These are phyloP conservation scores for Cephus cinctus DNA, from an alignment of 1,140 invertebrate species.

Conservation along the genomic window DNA sequence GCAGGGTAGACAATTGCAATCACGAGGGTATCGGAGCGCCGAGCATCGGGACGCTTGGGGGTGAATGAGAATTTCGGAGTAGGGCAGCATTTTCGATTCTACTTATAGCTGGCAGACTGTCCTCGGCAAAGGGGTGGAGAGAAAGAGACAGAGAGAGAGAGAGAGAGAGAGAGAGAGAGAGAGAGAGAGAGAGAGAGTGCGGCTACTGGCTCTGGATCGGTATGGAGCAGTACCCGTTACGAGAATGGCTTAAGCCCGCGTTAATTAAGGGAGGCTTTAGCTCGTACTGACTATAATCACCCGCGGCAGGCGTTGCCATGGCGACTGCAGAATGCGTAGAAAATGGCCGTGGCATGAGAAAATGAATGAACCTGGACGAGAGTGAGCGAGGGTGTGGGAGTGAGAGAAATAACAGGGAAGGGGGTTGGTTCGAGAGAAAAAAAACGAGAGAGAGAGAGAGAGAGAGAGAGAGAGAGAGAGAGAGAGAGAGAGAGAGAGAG, in stretches of 20 bases:
- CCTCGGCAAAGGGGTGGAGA: too few relatives aligned
- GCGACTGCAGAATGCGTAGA: constrained; percentile 30
- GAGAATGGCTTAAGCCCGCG: constrained; percentile 41
- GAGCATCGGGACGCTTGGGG: too few relatives aligned
- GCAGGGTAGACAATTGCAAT: too few relatives aligned
- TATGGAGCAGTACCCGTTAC: constrained; percentile 12
- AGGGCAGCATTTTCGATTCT: too few relatives aligned
- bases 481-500: too few relatives aligned
- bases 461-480: too few relatives aligned
- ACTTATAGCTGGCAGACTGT: too few relatives aligned
- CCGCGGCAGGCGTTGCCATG: constrained; percentile 28
- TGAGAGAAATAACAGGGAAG: background rate
- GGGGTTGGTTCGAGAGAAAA: background rate
- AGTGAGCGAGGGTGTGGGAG: background rate
- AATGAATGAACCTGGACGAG: constrained; percentile 27
- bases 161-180: background rate
- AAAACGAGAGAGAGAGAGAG: too few relatives aligned
- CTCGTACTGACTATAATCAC: constrained; percentile 37
- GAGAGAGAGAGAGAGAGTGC: background rate
- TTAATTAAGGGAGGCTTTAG: constrained; percentile 50
- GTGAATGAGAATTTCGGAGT: too few relatives aligned
- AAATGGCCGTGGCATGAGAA: constrained; percentile 22
- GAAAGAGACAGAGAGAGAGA: constrained; percentile 5
- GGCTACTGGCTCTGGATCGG: constrained; percentile 5
- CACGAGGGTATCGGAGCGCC: too few relatives aligned